phyloP scores from a whole-genome alignment of 2,888 invertebrate genomes.

The Tinea trinotella region DNA sequence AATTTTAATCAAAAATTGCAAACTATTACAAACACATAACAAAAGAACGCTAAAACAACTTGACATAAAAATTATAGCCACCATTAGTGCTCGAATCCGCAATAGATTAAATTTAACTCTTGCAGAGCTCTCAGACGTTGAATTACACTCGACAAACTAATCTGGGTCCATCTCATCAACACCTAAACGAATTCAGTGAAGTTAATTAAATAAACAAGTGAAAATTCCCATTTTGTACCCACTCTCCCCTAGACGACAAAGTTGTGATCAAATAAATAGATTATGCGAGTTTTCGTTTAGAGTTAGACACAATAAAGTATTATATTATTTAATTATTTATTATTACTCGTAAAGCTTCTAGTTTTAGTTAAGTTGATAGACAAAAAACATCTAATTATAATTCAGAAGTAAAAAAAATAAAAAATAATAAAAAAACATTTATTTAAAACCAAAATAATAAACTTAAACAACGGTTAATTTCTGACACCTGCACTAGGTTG shows the following conservation, averaged over 20 bases:
- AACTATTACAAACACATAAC: too few species aligned
- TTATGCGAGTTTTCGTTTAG: not conserved
- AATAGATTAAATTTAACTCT: conserved; percentile 10
- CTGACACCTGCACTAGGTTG: too few species aligned
- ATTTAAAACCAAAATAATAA: too few species aligned
- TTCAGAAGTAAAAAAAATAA: too few species aligned
- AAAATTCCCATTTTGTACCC: conserved; percentile 2
- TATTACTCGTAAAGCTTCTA: too few species aligned
- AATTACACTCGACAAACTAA: conserved; percentile 18
- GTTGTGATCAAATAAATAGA: not conserved
- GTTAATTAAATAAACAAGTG: conserved; percentile 19
- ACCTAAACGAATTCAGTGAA: conserved; percentile 15
- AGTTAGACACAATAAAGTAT: not conserved
- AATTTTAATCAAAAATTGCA: too few species aligned
- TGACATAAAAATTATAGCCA: not conserved
- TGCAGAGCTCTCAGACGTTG: conserved; percentile 13
- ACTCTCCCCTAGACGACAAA: not conserved
- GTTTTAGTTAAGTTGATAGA: too few species aligned
- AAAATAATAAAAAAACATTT: too few species aligned
- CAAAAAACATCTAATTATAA: too few species aligned
- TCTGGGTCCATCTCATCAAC: conserved; percentile 14
- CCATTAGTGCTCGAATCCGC: not conserved
- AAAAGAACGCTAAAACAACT: too few species aligned
- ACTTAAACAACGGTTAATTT: too few species aligned
- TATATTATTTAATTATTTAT: too few species aligned